Base-by-base conservation (phyloP, 2,797 vertebrate genomes). In the Perodicticus potto region DNA sequence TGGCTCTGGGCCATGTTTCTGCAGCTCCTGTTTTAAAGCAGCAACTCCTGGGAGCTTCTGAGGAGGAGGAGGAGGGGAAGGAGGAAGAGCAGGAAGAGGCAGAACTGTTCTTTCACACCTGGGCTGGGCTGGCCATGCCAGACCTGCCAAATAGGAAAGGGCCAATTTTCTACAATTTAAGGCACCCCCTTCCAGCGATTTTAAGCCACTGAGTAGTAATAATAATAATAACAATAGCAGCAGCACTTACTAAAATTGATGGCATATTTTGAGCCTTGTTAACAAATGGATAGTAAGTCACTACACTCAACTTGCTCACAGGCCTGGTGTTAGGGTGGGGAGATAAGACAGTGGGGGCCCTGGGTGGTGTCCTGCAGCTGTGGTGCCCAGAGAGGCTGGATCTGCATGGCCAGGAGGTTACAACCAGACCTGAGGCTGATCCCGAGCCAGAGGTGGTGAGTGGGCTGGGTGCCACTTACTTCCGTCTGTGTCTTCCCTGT, bases 1-100 rank as follows among this genome's bases (percentile, higher is more conserved):
- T 97, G 96, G 97, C 92, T 43, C 43, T 12, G 55, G 8, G 92
- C 96, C 94, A 92, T 1, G 4, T 83, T 86, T 89, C 92, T 7
- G 6, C 67, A 78, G 93, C 94, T 95, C 90, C 96, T 92, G 92
- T 94, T 96, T 86, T 91, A 87, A 93, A 93, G 86, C 72, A 94
- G 80, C 45, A 55, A 61, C 87, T 97, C 91, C 95, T 90, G 82
- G 90, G 72, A 90, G 85, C 93, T 86, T 72, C 40, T 70, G 74
- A 86, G 84, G 23, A 74, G 12, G 61, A 65, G 76, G 25, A 45
- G 77, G 25, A 40, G 13, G 70, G 19, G 4, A 4, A 45, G 8
- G 34, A 25, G n/a, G 22, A 49, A n/a, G 32, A 67, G 6, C 43
- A 65, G 76, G 25, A 55, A 17, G 49, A 7, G 16, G 91, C 16